phyloP scores from a whole-genome alignment of 2,113 vertebrate genomes.

The Suricata suricatta region DNA sequence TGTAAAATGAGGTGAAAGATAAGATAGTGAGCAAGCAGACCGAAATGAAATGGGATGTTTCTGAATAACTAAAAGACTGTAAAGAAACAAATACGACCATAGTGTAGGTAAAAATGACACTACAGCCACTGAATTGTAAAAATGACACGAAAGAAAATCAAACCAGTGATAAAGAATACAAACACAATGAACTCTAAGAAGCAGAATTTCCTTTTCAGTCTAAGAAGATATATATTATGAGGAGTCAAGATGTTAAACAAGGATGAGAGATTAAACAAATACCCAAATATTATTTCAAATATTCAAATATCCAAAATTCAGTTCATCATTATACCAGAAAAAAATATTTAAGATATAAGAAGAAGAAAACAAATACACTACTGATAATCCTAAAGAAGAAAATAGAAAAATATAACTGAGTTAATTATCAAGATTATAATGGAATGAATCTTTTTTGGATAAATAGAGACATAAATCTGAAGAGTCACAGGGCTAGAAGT shows the following conservation, averaged over 20 bases:
- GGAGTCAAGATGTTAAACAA: not conserved
- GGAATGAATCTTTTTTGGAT: not conserved
- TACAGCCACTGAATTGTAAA: not conserved
- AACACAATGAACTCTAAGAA: not conserved
- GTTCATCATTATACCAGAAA: not conserved
- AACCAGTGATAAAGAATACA: not conserved
- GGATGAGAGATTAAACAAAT: not conserved
- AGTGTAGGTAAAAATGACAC: not conserved
- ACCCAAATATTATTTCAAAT: not conserved
- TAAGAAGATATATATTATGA: not conserved
- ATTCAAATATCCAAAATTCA: not conserved
- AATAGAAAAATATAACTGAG: not conserved
- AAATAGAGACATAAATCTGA: not conserved
- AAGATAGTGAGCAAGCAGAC: not conserved
- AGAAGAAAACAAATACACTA: not conserved
- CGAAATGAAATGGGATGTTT: not conserved
- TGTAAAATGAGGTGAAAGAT: constrained; percentile 28
- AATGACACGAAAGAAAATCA: not conserved
- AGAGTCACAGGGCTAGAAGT: not conserved
- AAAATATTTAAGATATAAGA: not conserved
- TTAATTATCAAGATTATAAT: not conserved
- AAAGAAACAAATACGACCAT: not conserved
- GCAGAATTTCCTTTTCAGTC: not conserved
- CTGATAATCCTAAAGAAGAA: not conserved
- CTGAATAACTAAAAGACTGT: not conserved